phyloP scores from a whole-genome alignment of 2,113 vertebrate species.

The Recurvirostra avosetta region DNA sequence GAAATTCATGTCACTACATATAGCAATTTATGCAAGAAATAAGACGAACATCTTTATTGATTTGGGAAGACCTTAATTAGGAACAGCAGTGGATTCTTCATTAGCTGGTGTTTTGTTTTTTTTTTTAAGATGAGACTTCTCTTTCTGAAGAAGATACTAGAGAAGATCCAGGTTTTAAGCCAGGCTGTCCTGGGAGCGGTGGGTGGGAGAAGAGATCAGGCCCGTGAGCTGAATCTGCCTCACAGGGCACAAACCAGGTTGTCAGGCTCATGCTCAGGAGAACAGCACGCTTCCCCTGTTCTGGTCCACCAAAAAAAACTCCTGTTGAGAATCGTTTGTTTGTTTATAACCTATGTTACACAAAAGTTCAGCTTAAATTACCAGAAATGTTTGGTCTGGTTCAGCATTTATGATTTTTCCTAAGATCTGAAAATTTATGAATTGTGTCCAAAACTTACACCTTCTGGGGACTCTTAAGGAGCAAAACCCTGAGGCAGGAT shows the following conservation, averaged over 20 bases:
- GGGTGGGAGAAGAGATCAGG: background rate
- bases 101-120: background rate
- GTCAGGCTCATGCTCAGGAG: background rate
- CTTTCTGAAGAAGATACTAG: background rate
- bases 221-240: background rate
- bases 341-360: background rate
- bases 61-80: background rate
- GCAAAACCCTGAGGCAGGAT: background rate
- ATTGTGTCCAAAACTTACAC: background rate
- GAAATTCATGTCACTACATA: background rate
- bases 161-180: background rate
- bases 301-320: background rate
- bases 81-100: background rate
- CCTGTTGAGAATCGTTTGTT: background rate
- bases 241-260: background rate
- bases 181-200: fast-evolving
- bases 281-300: fast-evolving
- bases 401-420: background rate
- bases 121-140: background rate
- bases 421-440: background rate
- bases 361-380: background rate
- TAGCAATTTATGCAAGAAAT: background rate
- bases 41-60: fast-evolving
- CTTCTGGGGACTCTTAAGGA: background rate
- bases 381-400: background rate